These are phyloP conservation scores for Semnornis frantzii DNA, from an alignment of 2,113 vertebrate species.

Conservation along the genomic window DNA sequence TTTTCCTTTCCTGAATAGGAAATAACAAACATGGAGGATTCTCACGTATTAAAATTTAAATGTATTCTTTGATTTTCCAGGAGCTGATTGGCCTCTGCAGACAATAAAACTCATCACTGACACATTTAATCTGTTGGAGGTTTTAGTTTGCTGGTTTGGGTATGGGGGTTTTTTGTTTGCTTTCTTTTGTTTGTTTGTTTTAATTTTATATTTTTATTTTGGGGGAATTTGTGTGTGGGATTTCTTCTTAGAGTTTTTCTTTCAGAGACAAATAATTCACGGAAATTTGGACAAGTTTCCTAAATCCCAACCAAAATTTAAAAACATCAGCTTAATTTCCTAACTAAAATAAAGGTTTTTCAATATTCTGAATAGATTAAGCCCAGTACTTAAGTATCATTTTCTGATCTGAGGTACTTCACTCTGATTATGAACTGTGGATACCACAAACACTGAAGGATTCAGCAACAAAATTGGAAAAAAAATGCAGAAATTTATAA, in stretches of 20 bases:
- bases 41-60: neutral
- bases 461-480: neutral
- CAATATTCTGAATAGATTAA: neutral
- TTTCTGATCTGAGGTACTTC: neutral
- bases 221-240: too few species aligned
- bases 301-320: neutral
- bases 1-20: neutral
- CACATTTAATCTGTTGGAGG: neutral
- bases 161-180: too few species aligned
- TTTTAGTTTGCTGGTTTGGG: neutral
- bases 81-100: neutral
- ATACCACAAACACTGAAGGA: neutral
- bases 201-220: too few species aligned
- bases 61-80: neutral
- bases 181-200: too few species aligned
- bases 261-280: neutral
- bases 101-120: neutral
- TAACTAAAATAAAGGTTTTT: neutral
- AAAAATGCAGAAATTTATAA: neutral
- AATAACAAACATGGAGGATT: neutral
- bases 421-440: neutral
- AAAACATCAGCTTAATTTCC: neutral
- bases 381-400: neutral
- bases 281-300: neutral
- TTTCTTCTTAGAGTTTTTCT: neutral